Percentiles rank a stretch among this genome's conserved stretches.
These are phyloP conservation scores for Coranthus polyacanthus DNA, from an alignment of 2,797 vertebrate genomes.

Conservation along the genomic window DNA sequence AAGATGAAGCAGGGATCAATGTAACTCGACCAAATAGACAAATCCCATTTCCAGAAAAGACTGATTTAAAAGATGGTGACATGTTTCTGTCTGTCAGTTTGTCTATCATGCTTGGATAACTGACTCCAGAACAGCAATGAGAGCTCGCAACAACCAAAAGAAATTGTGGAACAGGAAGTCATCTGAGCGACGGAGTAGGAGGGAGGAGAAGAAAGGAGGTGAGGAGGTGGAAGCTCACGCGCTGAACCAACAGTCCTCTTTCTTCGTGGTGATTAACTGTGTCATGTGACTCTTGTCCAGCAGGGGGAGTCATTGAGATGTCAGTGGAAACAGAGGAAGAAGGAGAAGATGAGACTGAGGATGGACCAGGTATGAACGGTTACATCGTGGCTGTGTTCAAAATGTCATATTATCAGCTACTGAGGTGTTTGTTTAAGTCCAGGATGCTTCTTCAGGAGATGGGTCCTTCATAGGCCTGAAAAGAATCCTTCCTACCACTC, in stretches of 20 bases:
- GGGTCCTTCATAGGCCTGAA: too few species aligned
- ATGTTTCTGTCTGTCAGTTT: slow-evolving; percentile 83
- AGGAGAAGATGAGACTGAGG: slow-evolving; percentile 68
- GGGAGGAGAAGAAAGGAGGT: slow-evolving; percentile 43
- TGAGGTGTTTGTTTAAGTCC: too few species aligned
- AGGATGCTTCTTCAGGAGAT: too few species aligned
- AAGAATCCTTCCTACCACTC: too few species aligned
- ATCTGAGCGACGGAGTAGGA: slow-evolving; percentile 35
- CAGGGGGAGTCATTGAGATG: slow-evolving; percentile 36
- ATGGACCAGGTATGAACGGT: slow-evolving; percentile 87
- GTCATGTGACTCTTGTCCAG: slow-evolving; percentile 7
- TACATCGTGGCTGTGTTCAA: neutral
- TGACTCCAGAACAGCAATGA: slow-evolving; percentile 94
- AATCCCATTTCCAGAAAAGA: too few species aligned
- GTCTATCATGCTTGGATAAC: slow-evolving; percentile 98
- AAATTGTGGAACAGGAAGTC: slow-evolving; percentile 70
- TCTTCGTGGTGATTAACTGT: neutral
- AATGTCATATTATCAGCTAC: too few species aligned
- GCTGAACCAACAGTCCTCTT: neutral
- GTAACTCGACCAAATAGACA: too few species aligned
- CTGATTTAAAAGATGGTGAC: too few species aligned
- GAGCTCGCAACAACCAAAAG: slow-evolving; percentile 89
- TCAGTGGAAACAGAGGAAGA: slow-evolving; percentile 35
- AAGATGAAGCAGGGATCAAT: neutral
- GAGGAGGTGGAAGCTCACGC: neutral